Evolutionary conservation across 2,113 vertebrate genomes (phyloP).

Genomic region (Bambusicola thoracicus): DNA sequence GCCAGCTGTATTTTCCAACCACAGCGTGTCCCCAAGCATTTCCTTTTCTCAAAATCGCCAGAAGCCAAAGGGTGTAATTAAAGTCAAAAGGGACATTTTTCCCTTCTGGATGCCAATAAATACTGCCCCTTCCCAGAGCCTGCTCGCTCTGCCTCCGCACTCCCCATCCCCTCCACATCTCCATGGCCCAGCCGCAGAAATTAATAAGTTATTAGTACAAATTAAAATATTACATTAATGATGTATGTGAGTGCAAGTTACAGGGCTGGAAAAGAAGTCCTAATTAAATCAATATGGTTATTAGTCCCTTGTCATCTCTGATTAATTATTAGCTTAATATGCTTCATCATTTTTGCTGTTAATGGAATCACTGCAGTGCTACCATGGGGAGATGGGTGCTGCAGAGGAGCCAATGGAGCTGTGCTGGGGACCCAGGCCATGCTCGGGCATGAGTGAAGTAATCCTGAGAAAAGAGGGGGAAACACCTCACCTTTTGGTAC

Average conservation of each 20-base stretch:
- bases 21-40: not conserved
- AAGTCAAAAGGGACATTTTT: conserved; percentile 19
- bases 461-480: not conserved
- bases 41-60: conserved; percentile 24
- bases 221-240: conserved; percentile 57
- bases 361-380: conserved; percentile 33
- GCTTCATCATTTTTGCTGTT: conserved; percentile 41
- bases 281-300: conserved; percentile 75
- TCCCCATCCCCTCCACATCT: not conserved
- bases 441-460: not conserved
- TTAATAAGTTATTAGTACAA: conserved; percentile 46
- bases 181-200: not conserved
- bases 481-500: not conserved
- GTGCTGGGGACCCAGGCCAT: not conserved
- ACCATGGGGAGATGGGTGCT: not conserved
- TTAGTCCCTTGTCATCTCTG: conserved; percentile 71
- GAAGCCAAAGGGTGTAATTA: conserved; percentile 29
- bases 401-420: not conserved
- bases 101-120: not conserved
- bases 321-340: conserved; percentile 69
- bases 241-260: conserved; percentile 37
- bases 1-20: not conserved
- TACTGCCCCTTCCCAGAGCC: conserved; percentile 6
- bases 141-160: not conserved
- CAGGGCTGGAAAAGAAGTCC: conserved; percentile 43